Percentiles rank a stretch among this genome's conserved stretches.
Evolutionary conservation across 2,113 vertebrate species (phyloP).

Genomic region (Amphiprion percula): DNA sequence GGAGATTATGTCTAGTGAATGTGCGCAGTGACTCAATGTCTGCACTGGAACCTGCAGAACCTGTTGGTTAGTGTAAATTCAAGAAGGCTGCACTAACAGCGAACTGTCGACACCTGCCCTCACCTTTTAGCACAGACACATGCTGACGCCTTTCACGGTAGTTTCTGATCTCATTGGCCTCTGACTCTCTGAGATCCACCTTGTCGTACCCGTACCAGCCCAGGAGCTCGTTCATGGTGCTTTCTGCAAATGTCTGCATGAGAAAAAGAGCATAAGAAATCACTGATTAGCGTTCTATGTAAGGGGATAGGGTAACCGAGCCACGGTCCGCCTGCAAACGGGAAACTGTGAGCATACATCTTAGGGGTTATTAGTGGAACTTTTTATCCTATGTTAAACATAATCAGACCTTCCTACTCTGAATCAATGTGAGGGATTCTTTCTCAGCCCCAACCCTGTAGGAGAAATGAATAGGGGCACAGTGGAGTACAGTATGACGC

Average conservation of each 20-base stretch:
- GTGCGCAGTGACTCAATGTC: conserved; percentile 57
- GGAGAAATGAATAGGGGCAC: conserved; percentile 77
- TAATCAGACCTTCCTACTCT: conserved; percentile 73
- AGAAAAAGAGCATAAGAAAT: conserved; percentile 51
- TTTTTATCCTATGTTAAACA: conserved; percentile 80
- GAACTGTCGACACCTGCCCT: conserved; percentile 56
- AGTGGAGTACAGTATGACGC: conserved; percentile 80
- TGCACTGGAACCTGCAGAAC: conserved; percentile 64
- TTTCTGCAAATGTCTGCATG: conserved; percentile 96
- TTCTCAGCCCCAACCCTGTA: conserved; percentile 60
- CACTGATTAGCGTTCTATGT: conserved; percentile 47
- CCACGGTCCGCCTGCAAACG: conserved; percentile 37
- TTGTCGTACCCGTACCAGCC: conserved; percentile 99
- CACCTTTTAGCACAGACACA: conserved; percentile 99
- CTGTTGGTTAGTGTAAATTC: conserved; percentile 44
- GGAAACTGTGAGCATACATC: conserved; percentile 65
- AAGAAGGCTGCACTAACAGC: not conserved
- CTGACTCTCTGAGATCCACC: conserved; percentile 94
- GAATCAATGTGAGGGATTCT: conserved; percentile 80
- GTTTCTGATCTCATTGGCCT: conserved; percentile 95
- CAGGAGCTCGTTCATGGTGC: conserved; percentile 99
- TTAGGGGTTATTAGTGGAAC: conserved; percentile 71
- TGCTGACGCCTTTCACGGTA: conserved; percentile 94
- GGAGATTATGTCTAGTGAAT: conserved; percentile 39
- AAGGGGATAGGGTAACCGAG: conserved; percentile 52